These are phyloP conservation scores for Gadopsis bispinosus DNA, from an alignment of 2,797 vertebrate species.

Conservation along the genomic window DNA sequence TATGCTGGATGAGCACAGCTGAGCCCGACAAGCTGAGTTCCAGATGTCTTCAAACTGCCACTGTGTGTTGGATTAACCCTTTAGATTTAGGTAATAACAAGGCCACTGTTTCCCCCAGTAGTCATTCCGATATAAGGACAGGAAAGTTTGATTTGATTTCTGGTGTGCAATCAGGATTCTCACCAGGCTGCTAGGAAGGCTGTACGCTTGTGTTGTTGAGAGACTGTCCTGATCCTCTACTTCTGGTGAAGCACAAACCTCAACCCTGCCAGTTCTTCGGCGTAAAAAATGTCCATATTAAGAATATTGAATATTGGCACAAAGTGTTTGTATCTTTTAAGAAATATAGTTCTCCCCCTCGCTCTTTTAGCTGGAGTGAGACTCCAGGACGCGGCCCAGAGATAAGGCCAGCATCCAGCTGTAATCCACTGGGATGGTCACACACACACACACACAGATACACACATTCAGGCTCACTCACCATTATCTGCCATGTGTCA, in stretches of 20 bases:
- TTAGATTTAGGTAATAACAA: background rate
- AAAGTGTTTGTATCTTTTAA: conserved; percentile 21
- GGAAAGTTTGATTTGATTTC: background rate
- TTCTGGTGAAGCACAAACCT: background rate
- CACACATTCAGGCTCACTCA: conserved; percentile 32
- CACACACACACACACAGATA: conserved; percentile 7
- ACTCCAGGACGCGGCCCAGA: conserved; percentile 41
- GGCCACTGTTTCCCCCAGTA: no score
- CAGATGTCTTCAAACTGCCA: background rate
- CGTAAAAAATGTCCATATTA: background rate
- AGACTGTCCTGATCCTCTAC: background rate
- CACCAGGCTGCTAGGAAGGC: background rate
- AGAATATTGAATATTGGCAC: background rate
- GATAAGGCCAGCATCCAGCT: conserved; percentile 62
- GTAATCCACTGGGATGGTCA: conserved; percentile 59
- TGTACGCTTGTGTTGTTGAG: no score
- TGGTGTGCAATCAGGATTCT: background rate
- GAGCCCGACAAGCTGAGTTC: background rate
- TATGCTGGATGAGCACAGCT: no score
- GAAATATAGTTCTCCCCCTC: background rate
- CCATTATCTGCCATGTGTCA: conserved; percentile 45
- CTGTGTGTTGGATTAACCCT: background rate
- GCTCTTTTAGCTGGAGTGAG: conserved; percentile 48
- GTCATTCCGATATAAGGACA: background rate
- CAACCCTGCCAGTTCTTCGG: background rate